Evolutionary conservation across 1,140 invertebrate species (phyloP), one percentile per base, ranked within the genome.

Genomic region (Drosophila equinoxialis): DNA sequence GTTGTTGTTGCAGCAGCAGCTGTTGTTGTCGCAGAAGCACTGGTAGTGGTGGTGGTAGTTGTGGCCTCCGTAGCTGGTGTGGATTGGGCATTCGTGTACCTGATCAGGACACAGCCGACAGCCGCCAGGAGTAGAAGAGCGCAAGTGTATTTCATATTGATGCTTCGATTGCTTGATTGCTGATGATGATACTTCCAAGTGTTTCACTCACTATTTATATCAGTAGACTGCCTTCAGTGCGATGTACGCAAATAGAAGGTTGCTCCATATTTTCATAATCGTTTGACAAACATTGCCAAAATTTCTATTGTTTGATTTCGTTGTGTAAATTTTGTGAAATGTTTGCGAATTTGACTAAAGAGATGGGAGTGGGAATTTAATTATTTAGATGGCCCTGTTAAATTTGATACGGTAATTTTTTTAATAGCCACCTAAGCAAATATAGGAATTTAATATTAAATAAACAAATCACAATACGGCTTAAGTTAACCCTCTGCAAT

Each of bases 281-380:
- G 45, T 48, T 45, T 48, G 3, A 51, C 7, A 51, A 51, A 51
- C 45, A 51, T 51, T 51, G 45, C 45, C 17, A 51, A 51, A 51
- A 51, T 11, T 23, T 48, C 45, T 7, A 51, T 51, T 23, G 45
- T 51, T 51, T 2, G 5, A 20, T 23, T 51, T 10, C 0, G 17
- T 23, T 23, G 45, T 51, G 45, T 8, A 51, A 48, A 48, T 20
- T 48, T 17, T 48, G 8, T 20, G 17, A 20, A 48, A 48, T 20
- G 0, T 8, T 51, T 51, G 45, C 17, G 3, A 23, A 20, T 23
- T 51, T 51, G 4, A 7, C 14, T 11, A 1, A 10, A 11, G 6
- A 6, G 0, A 6, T 30, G 30, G 2, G 7, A 51, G 4, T 20
- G 6, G 0, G 1, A 51, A 51, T 51, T 14, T 8, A 20, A 8